Base-by-base conservation (phyloP, 1,140 invertebrate species). In the Whitmania pigra region DNA sequence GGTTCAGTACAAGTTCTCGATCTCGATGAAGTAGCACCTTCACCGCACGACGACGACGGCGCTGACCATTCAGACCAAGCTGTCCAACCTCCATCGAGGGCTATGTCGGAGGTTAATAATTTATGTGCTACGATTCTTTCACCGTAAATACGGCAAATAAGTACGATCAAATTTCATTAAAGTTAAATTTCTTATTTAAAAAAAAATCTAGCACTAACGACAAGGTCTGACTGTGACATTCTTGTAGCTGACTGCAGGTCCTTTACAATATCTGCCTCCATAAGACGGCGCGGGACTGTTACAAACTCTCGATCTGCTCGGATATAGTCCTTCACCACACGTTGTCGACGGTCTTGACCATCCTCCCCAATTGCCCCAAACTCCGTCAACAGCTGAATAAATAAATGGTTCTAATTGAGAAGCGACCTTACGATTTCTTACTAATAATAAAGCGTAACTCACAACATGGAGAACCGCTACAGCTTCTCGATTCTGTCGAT, bases 231-330 rank as follows among this genome's bases (percentile, higher is more conserved):
- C 43, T 7, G 49, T 25, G 15, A 29, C 69, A 43, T 69, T 49
- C 22, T 66, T 25, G 25, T 20, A 20, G 9, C 40, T 40, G 25
- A 29, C 25, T 2, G 67, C 5, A 2, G 29, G 29, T 68, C 67
- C 67, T 40, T 77, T 66, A 74, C 84, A 86, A 55, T 76, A 71
- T 17, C 81, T 79, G 3, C 93, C 93, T 0, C 89, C 90, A 78
- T 91, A 86, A 53, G 86, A 84, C 0, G 92, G 89, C 18, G 84
- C 82, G 5, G 79, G 78, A 54, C 77, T 79, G 73, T 78, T 75
- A 76, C 79, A 80, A 4, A 67, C 66, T 5, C 79, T 73, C 17
- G 63, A 73, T 67, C 78, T 80, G 83, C 20, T 84, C 82, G 2
- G 88, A 87, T 75, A 40, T 36, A 67, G n/a, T 76, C 87, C 86